Evolutionary conservation across 2,888 invertebrate species (phyloP).

Genomic region (Drosophila peninsularis): DNA sequence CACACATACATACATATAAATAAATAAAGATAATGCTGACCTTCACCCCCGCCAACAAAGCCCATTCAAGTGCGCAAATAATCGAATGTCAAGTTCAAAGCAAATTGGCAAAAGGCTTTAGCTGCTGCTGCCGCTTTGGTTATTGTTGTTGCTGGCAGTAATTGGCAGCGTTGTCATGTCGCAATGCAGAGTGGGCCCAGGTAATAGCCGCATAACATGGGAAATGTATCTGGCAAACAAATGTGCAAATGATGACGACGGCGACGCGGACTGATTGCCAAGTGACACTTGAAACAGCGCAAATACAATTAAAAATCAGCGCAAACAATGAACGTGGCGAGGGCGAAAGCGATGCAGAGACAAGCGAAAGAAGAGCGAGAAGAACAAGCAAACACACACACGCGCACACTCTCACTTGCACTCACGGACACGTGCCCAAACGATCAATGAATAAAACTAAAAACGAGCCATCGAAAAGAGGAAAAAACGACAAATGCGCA

Average conservation of each 20-base stretch:
- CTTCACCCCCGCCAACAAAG: constrained; percentile 56
- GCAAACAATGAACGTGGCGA: constrained; percentile 54
- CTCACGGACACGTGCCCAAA: constrained; percentile 14
- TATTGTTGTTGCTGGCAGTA: constrained; percentile 35
- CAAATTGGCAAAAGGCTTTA: constrained; percentile 56
- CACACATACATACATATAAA: background rate
- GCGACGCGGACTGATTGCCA: constrained; percentile 50
- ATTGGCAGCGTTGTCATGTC: constrained; percentile 56
- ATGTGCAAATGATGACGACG: constrained; percentile 40
- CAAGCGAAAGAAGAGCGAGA: background rate
- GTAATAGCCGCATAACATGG: constrained; percentile 63
- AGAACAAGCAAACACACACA: constrained; percentile 11
- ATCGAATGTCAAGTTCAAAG: constrained; percentile 75
- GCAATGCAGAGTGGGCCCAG: constrained; percentile 43
- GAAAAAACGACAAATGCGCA: constrained; percentile 2
- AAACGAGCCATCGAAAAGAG: constrained; percentile 20
- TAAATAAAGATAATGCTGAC: constrained; percentile 40
- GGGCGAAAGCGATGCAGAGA: background rate
- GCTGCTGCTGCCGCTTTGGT: constrained; percentile 1
- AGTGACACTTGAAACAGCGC: constrained; percentile 56
- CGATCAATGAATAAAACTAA: constrained; percentile 52
- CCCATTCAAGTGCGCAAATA: constrained; percentile 54
- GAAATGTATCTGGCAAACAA: constrained; percentile 66
- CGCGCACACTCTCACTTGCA: background rate
- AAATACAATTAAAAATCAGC: constrained; percentile 36